Evolutionary conservation across 2,113 vertebrate genomes (phyloP).

Genomic region (Syrmaticus mikado): DNA sequence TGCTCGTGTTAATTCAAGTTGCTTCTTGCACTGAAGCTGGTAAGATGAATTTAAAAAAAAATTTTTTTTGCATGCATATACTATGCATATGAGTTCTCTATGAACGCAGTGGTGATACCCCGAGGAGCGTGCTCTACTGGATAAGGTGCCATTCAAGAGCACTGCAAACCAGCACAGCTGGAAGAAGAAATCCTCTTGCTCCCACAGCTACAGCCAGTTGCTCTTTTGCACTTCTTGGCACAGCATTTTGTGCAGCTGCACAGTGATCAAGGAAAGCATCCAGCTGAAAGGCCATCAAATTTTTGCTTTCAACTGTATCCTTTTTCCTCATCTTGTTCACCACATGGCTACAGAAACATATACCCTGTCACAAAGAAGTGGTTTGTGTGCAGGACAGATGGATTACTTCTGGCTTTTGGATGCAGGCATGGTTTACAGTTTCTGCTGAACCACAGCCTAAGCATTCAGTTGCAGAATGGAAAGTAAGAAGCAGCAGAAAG

Average conservation of each 20-base stretch:
- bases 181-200: not conserved
- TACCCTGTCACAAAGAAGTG: not conserved
- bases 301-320: conserved; percentile 8
- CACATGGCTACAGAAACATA: not conserved
- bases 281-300: conserved; percentile 5
- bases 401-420: conserved; percentile 3
- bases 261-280: not conserved
- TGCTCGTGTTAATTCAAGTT: fast-evolving
- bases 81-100: not conserved
- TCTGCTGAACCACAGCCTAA: not conserved
- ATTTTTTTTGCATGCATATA: not conserved
- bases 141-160: not conserved
- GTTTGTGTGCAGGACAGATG: not conserved
- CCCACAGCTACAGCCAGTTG: not conserved
- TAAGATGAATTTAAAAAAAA: not conserved
- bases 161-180: not conserved
- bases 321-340: not conserved
- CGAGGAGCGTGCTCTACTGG: not conserved
- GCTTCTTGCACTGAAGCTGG: not conserved
- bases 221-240: not conserved
- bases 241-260: conserved; percentile 39
- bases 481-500: not conserved
- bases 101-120: fast-evolving
- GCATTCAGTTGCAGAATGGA: not conserved
- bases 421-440: not conserved